Evolutionary conservation across 2,888 invertebrate genomes (phyloP), one percentile per base, ranked within the genome.

Genomic region (Sussaba pulchella): DNA sequence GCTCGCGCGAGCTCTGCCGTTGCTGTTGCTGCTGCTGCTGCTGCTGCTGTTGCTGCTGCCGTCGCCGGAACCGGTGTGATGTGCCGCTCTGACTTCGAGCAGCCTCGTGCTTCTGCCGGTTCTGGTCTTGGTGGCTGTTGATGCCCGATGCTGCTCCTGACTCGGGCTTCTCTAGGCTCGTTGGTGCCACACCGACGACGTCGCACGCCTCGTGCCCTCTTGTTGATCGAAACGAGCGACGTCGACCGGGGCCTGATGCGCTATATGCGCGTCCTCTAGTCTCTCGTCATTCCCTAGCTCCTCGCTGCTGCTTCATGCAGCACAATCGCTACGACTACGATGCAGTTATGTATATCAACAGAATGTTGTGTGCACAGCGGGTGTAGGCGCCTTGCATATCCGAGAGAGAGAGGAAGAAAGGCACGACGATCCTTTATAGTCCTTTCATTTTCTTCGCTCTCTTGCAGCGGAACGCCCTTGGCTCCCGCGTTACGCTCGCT

Each of bases 121-220:
- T 57, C 76, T 82, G 71, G 64, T 74, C 76, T 75, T 67, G 77
- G 83, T 85, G 81, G 85, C 83, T 61, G 57, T 64, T 66, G 78
- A 69, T 76, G 72, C 26, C 70, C 57, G 72, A 59, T 79, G 76
- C 63, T 79, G 73, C 63, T 57, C 52, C 14, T 54, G 52, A 26
- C n/a, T 54, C n/a, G 52, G 19, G 47, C 47, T 74, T 54, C 66
- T 70, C n/a, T n/a, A n/a, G 59, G 39, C 63, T 69, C 24, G 26
- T 26, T 19, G 54, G 45, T 14, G 24, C 24, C 66, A n/a, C 26
- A 69, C 47, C 43, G 52, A 45, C 43, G 52, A 67, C n/a, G n/a
- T 67, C 45, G 52, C 45, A 2, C 31, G 45, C 70, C 61, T 66
- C 73, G 63, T 26, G 73, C 45, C 43, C 69, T 59, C 59, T 45